phyloP scores from a whole-genome alignment of 2,113 vertebrate species.

The Onychostruthus taczanowskii region DNA sequence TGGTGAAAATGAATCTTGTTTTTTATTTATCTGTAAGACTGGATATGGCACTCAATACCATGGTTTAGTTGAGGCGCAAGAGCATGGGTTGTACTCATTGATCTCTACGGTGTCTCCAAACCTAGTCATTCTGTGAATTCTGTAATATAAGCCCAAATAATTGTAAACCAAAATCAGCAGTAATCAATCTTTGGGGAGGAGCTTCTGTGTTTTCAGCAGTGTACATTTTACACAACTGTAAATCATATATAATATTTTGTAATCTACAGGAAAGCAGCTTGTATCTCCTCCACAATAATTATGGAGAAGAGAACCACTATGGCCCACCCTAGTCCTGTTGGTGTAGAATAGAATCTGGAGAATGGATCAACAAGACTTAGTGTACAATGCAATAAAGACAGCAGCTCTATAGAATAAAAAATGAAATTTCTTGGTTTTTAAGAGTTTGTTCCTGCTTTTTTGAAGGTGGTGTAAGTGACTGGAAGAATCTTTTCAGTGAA shows the following conservation, averaged over 20 bases:
- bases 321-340: neutral
- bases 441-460: neutral
- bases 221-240: neutral
- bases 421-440: neutral
- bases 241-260: neutral
- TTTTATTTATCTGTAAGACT: neutral
- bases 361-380: neutral
- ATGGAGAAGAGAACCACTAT: neutral
- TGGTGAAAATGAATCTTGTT: neutral
- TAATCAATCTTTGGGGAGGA: neutral
- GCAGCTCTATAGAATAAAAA: neutral
- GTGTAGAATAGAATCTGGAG: neutral
- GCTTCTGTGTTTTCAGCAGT: neutral
- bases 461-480: slow-evolving; percentile 76
- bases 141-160: neutral
- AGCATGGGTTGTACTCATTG: too few species aligned
- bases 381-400: neutral
- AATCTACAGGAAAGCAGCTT: neutral
- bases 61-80: too few species aligned
- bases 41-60: too few species aligned
- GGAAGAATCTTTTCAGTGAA: slow-evolving; percentile 77
- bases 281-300: neutral
- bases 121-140: too few species aligned
- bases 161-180: neutral
- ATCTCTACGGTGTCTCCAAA: too few species aligned